These are phyloP conservation scores for Pempheris klunzingeri DNA, from an alignment of 2,797 vertebrate species.

Conservation along the genomic window DNA sequence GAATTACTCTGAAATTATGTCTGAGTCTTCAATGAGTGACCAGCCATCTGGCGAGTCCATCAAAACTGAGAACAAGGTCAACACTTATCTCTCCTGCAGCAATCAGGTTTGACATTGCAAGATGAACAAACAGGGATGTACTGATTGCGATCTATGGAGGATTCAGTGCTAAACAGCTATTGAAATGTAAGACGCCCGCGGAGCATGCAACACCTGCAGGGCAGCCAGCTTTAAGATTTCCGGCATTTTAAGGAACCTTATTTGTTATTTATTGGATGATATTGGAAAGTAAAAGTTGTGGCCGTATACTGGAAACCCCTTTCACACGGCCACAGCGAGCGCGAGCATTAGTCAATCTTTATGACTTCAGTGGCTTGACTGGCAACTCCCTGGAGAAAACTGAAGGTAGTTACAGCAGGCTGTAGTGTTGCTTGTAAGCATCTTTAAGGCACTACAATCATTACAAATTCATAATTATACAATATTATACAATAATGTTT, in stretches of 20 bases:
- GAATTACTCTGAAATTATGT: slow-evolving; percentile 27
- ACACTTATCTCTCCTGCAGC: slow-evolving; percentile 20
- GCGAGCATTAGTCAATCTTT: background rate
- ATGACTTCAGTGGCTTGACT: slow-evolving; percentile 4
- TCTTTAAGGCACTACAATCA: slow-evolving; percentile 6
- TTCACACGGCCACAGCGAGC: background rate
- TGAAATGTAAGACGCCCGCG: background rate
- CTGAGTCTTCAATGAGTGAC: slow-evolving; percentile 31
- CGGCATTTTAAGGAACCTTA: slow-evolving; percentile 3
- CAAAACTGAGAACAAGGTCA: slow-evolving; percentile 43
- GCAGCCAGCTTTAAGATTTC: slow-evolving; percentile 5
- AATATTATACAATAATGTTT: too few relatives aligned
- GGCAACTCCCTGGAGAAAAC: slow-evolving; percentile 38
- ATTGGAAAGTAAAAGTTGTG: slow-evolving; percentile 16
- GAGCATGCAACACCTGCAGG: slow-evolving; percentile 2
- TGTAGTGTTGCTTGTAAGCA: slow-evolving; percentile 9
- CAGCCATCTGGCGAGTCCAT: slow-evolving; percentile 25
- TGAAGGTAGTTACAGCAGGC: slow-evolving; percentile 7
- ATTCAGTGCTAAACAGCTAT: slow-evolving; percentile 6
- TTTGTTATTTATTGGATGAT: slow-evolving; percentile 19
- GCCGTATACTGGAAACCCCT: slow-evolving; percentile 3
- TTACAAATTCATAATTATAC: slow-evolving; percentile 8
- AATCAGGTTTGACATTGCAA: slow-evolving; percentile 53
- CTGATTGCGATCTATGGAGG: slow-evolving; percentile 37
- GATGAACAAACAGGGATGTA: slow-evolving; percentile 35